Percentiles rank a stretch among this genome's conserved stretches.
These are phyloP conservation scores for Hemiprocne comata DNA, from an alignment of 2,113 vertebrate genomes.

Conservation along the genomic window DNA sequence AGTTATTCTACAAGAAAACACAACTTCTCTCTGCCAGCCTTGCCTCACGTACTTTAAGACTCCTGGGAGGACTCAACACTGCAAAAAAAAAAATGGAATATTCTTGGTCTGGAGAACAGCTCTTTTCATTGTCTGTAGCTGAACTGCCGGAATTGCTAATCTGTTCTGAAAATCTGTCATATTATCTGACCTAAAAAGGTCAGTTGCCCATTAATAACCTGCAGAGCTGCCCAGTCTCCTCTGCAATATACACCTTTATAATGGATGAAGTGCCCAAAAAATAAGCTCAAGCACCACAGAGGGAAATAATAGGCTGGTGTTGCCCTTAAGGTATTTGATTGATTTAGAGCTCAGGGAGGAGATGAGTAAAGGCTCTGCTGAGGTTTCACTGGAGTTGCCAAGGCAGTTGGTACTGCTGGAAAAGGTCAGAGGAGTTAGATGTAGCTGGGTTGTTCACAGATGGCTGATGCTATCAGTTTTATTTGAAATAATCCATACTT, in stretches of 20 bases:
- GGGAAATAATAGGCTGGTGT: slow-evolving; percentile 46
- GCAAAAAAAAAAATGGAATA: not conserved
- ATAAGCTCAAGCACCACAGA: not conserved
- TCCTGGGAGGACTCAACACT: not conserved
- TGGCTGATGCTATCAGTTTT: slow-evolving; percentile 11
- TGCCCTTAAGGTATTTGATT: slow-evolving; percentile 52
- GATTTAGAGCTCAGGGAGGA: slow-evolving; percentile 55
- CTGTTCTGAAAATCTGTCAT: not conserved
- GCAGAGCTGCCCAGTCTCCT: not conserved
- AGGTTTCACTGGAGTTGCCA: slow-evolving; percentile 19
- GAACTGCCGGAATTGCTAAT: not conserved
- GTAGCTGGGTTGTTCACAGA: slow-evolving; percentile 30
- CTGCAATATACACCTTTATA: not conserved
- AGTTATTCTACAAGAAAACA: not conserved
- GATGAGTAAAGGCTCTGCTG: slow-evolving; percentile 33
- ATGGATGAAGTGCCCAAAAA: slow-evolving; percentile 27
- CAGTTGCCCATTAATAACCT: not conserved
- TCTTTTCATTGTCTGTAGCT: not conserved
- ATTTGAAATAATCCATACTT: slow-evolving; percentile 19
- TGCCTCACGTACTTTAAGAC: not conserved
- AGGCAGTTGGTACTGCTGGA: slow-evolving; percentile 16
- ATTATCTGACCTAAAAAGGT: not conserved
- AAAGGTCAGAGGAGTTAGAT: slow-evolving; percentile 52
- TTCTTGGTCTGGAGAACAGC: not conserved
- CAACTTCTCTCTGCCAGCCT: not conserved